A percentile compares a stretch with the other conserved stretches of the same genome.
Evolutionary conservation across 2,113 vertebrate genomes (phyloP).

Genomic region (Oncorhynchus keta): DNA sequence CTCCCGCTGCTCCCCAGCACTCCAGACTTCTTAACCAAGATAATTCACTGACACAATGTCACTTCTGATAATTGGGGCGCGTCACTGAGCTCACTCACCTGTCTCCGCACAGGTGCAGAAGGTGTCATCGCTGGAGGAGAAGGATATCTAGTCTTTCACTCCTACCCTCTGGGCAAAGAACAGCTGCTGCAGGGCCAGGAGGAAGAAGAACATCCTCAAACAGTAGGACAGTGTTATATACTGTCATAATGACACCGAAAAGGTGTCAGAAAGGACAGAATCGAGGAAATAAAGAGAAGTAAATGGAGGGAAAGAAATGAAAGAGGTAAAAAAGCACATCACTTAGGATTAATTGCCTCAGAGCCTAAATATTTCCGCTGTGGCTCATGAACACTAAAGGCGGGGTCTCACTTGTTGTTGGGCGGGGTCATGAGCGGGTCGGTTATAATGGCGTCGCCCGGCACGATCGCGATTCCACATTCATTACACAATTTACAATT

Average conservation of each 20-base stretch:
- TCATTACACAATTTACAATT: conserved; percentile 80
- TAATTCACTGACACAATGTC: conserved; percentile 65
- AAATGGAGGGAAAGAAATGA: conserved; percentile 16
- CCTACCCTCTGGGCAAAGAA: conserved; percentile 6
- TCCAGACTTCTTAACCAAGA: conserved; percentile 54
- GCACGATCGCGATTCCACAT: conserved; percentile 71
- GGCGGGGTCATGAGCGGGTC: conserved; percentile 64
- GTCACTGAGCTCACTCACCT: conserved; percentile 61
- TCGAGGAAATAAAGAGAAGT: conserved; percentile 3
- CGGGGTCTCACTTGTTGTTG: conserved; percentile 54
- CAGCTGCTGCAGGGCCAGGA: conserved; percentile 35
- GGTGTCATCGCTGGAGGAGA: conserved; percentile 44
- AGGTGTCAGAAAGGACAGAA: neutral
- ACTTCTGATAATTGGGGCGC: conserved; percentile 67
- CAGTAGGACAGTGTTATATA: too few species aligned
- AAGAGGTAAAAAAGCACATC: conserved; percentile 41
- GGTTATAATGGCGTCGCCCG: conserved; percentile 68
- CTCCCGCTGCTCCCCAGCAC: conserved; percentile 54
- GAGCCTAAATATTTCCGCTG: conserved; percentile 66
- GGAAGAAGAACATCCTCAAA: neutral
- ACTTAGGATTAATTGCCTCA: conserved; percentile 68
- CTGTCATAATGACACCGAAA: too few species aligned
- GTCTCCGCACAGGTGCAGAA: conserved; percentile 63
- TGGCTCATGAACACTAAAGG: conserved; percentile 62
- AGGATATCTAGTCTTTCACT: conserved; percentile 30